Base-by-base conservation (phyloP, 2,113 vertebrate genomes). In the Xiphorhynchus elegans region DNA sequence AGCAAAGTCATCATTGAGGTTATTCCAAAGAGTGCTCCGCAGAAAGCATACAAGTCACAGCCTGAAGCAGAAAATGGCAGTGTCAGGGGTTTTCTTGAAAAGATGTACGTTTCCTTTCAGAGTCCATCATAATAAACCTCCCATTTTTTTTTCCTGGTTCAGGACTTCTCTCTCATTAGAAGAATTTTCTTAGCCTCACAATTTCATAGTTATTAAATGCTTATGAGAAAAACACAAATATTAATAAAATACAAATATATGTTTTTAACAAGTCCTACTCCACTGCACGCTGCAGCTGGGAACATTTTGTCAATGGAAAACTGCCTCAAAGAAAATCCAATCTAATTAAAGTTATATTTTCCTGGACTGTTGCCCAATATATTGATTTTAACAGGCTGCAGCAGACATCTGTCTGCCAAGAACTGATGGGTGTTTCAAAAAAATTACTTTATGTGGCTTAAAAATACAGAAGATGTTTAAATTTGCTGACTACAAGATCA, bases 1-100 rank as follows among this genome's bases (percentile, higher is more conserved):
- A 98, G 20, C 42, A 98, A 93, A 33, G 97, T 98, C 96, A 98
- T 98, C 98, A 98, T 98, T 1, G 97, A 98, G 26, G 97, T 98
- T 91, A 98, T 98, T 58, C 97, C 97, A 9, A 98, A 98, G 56
- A 98, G 92, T 3, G 97, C 97, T 35, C 97, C 97, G 1, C 97
- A 98, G 93, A 98, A 98, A 24, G 97, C 97, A 10, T 98, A 98
- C 49, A 98, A 26, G 55, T 97, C 93, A 33, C 98, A 98, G 50
- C 97, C 97, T 98, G 89, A 33, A 88, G 83, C 31, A 96, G 72
- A 88, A 84, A 95, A 92, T 8, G 4, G 26, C 74, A 75, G 4
- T 2, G 8, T 83, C 60, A 84, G 64, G 23, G 52, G 31, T 72
- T 91, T 64, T 74, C 75, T 56, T 59, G 42, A 70, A 86, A 67